Evolutionary conservation across 2,113 vertebrate genomes (phyloP), one percentile per base, ranked within the genome.

Genomic region (Spheniscus mendiculus): DNA sequence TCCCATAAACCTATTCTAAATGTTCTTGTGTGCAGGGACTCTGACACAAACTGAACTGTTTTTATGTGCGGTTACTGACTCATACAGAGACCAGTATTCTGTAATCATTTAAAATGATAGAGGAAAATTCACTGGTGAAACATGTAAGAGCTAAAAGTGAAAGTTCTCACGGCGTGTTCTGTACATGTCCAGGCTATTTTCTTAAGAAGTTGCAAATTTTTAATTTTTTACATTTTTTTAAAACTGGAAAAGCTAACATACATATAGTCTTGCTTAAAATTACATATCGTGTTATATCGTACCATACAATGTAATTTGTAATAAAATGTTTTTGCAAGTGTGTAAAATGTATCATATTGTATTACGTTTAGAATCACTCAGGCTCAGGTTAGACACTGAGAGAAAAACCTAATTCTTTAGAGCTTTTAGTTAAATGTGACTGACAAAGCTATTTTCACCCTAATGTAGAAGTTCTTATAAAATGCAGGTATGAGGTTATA

Each of bases 181-280:
- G 14, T 83, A 94, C 83, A 84, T 89, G 92, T 74, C 92, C 95
- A 97, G 89, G 94, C 81, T 97, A 95, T 97, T 98, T 97, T 97
- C 96, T 97, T 97, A 97, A 83, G 5, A 67, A 95, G 87, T 92
- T 87, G 95, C 97, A 97, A 83, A 93, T 97, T 97, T 97, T 97
- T 96, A 97, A 93, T 97, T 97, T 97, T 97, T 93, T 97, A 98
- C 95, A 91, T 97, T 97, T 97, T 96, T 97, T 97, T 94, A 95
- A 93, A 84, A 45, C 92, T 84, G 96, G 74, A 85, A 90, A 96
- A 96, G 91, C 87, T 89, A 59, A 80, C 74, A 87, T 92, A 23
- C 95, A 59, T 93, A 47, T 63, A 92, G 91, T 96, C 91, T 92
- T 29, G 93, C 95, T 96, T 90, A 65, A 61, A 83, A 30, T 12